Base-by-base conservation (phyloP, 2,113 vertebrate species). In the Nymphicus hollandicus region DNA sequence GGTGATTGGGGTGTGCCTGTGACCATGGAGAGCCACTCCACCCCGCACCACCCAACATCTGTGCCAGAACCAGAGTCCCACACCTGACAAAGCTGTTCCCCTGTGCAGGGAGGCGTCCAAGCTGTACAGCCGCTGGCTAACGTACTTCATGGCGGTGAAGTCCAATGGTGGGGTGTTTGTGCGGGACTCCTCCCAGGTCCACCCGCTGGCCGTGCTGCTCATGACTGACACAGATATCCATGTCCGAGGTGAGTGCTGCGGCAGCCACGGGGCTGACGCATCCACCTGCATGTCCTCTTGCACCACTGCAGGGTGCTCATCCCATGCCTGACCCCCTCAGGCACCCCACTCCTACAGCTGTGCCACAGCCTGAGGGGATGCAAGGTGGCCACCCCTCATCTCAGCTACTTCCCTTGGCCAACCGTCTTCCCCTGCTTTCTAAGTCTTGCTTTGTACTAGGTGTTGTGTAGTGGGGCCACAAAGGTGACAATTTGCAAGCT, bases 121-220 rank as follows among this genome's bases (percentile, higher is more conserved):
- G 31, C 97, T 99, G 9, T 98, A 98, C 55, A 99, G 98, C 97
- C 99, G 99, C 47, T 99, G 99, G 99, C 97, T 99, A 77, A 99
- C 99, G 0, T 99, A 99, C 88, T 99, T 99, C 97, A 98, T 98
- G 79, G 99, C 99, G 0, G 97, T 99, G 53, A 99, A 99, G 95
- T 99, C 99, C 81, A 98, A 97, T 0, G 99, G 98, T 1, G 97
- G 95, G 0, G 99, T 99, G 35, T 99, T 99, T 27, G 98, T 99
- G 89, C 97, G 99, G 70, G 99, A 99, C 96, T 99, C 98, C 18
- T 99, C 99, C 18, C 97, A 98, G 52, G 99, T 99, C 49, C 99
- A 99, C 96, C 99, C 99, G 0, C 97, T 99, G 10, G 99, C 99
- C 8, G 98, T 99, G 95, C 97, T 99, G 96, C 98, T 99, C 56